A percentile compares a stretch with the other conserved stretches of the same genome.
phyloP scores from a whole-genome alignment of 2,113 vertebrate genomes.

The Ceuthmochares aereus region DNA sequence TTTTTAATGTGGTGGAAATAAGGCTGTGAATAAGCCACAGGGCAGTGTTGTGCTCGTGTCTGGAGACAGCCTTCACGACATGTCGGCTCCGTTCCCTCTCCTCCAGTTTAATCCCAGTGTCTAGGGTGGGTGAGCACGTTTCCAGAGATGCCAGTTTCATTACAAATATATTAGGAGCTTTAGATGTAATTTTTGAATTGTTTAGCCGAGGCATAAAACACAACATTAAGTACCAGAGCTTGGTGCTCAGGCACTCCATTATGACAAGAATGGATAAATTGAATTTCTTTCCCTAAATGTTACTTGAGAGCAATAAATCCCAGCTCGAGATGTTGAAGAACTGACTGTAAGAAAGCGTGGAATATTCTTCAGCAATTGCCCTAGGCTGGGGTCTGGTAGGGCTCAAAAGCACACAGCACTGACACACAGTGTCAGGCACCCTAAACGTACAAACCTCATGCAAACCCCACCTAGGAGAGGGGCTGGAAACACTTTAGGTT shows the following conservation, averaged over 20 bases:
- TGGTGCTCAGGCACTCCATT: neutral
- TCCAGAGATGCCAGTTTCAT: neutral
- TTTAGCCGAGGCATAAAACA: slow-evolving; percentile 34
- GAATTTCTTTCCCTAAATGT: slow-evolving; percentile 46
- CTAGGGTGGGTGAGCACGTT: neutral
- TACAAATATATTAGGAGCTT: slow-evolving; percentile 31
- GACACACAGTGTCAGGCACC: neutral
- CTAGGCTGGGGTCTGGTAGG: neutral
- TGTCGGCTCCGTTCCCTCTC: neutral
- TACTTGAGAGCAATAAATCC: slow-evolving; percentile 29
- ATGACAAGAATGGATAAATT: slow-evolving; percentile 33
- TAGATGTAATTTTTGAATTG: slow-evolving; percentile 31
- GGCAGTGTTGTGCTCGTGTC: neutral
- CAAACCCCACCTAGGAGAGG: neutral
- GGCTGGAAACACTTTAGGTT: neutral
- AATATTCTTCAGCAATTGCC: neutral
- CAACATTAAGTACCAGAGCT: slow-evolving; percentile 47
- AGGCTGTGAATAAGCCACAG: neutral
- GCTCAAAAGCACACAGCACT: neutral
- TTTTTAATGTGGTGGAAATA: slow-evolving; percentile 11
- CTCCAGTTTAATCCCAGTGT: neutral
- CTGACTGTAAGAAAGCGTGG: neutral
- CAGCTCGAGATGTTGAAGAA: neutral
- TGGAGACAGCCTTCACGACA: fast-evolving
- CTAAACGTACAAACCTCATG: neutral